These are phyloP conservation scores for Charina bottae DNA, from an alignment of 2,113 vertebrate genomes.

Conservation along the genomic window DNA sequence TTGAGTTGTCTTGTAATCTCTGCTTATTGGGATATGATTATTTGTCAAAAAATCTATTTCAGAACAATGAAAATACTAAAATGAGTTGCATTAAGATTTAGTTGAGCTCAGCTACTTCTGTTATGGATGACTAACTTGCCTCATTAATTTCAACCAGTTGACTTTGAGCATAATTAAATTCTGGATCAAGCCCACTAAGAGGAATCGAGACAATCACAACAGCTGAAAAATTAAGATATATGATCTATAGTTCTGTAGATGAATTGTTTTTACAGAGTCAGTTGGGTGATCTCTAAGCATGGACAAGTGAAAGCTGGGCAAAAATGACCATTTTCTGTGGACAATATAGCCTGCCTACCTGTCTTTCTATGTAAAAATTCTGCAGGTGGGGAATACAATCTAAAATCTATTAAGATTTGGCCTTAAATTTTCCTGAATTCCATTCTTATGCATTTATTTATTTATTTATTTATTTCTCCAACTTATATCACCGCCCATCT, in stretches of 20 bases:
- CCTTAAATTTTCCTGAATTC: not conserved
- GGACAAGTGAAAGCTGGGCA: not conserved
- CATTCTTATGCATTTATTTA: too few species aligned
- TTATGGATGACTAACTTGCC: not conserved
- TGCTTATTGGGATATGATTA: not conserved
- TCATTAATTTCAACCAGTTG: not conserved
- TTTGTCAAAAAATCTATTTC: not conserved
- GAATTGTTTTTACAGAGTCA: not conserved
- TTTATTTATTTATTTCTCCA: too few species aligned
- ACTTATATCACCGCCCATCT: too few species aligned
- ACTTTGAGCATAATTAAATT: not conserved
- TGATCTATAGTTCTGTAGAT: not conserved
- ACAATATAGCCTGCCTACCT: not conserved
- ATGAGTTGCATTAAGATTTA: not conserved
- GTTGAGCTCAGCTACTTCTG: not conserved
- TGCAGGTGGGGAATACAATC: not conserved
- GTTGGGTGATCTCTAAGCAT: not conserved
- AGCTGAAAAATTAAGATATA: not conserved
- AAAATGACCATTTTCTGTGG: not conserved
- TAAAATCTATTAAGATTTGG: not conserved
- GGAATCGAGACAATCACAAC: not conserved
- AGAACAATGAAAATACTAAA: not conserved
- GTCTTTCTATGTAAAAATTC: not conserved
- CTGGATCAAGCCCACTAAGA: not conserved
- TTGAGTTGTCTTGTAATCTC: not conserved